Evolutionary conservation across 2,888 invertebrate genomes (phyloP).

Genomic region (Calameuta filiformis): DNA sequence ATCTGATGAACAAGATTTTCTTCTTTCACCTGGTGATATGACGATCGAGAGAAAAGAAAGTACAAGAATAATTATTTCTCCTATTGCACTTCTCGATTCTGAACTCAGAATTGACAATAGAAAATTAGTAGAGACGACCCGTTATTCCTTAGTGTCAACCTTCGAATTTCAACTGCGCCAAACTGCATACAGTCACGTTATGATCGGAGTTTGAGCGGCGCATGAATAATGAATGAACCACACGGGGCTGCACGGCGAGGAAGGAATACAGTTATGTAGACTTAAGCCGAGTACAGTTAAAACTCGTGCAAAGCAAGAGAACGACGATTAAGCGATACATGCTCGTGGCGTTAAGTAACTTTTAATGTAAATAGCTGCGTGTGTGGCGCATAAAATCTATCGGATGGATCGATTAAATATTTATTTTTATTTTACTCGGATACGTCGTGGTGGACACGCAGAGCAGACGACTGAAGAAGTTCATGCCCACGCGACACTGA

Average conservation of each 20-base stretch:
- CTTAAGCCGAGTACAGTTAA: conserved; percentile 33
- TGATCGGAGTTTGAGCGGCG: conserved; percentile 39
- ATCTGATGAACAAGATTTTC: neutral
- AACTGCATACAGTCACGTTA: conserved; percentile 51
- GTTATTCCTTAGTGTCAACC: conserved; percentile 34
- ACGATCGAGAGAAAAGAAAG: neutral
- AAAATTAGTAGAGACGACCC: conserved; percentile 9
- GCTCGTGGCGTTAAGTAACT: neutral
- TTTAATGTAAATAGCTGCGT: neutral
- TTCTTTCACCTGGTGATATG: no score
- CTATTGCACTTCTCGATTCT: neutral
- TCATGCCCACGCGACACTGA: neutral
- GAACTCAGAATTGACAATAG: neutral
- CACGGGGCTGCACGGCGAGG: conserved; percentile 39
- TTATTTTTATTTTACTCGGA: neutral
- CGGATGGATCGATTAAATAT: neutral
- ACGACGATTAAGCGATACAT: conserved; percentile 25
- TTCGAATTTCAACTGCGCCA: conserved; percentile 45
- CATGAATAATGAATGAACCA: conserved; percentile 54
- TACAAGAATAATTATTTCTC: neutral
- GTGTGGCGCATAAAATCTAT: neutral
- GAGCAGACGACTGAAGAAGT: neutral
- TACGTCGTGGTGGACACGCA: neutral
- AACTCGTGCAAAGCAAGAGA: conserved; percentile 32
- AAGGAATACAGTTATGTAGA: conserved; percentile 30